Conservation (phyloP, 2,797 vertebrate genomes). For the Dendrocincla fuliginosa region DNA sequence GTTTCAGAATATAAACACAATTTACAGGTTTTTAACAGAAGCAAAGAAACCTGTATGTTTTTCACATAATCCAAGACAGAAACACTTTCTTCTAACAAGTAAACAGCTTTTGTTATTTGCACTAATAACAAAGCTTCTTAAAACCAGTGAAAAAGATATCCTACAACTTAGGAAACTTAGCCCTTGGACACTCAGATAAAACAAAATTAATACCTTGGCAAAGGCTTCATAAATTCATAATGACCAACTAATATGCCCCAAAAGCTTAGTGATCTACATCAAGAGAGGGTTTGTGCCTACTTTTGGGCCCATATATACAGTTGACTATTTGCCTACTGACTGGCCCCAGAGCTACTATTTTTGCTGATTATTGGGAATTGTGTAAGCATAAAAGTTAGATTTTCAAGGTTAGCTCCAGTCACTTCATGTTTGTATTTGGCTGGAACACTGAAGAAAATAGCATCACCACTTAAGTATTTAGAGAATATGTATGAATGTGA, state of each 20-base stretch:
- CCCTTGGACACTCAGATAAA: not conserved
- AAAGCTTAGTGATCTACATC: not conserved
- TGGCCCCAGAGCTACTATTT: not conserved
- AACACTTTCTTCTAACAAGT: not conserved
- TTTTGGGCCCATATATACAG: not conserved
- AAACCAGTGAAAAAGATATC: not conserved
- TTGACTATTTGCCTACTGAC: not conserved
- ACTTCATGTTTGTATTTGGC: not conserved
- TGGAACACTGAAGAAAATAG: not conserved
- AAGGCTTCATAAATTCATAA: not conserved
- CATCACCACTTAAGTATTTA: not conserved
- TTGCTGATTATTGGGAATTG: not conserved
- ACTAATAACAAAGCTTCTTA: not conserved
- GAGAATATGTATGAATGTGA: not conserved
- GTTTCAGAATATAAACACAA: not conserved
- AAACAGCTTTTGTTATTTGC: not conserved
- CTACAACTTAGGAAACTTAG: too few species aligned
- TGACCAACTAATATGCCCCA: too few species aligned
- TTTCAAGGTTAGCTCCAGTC: not conserved
- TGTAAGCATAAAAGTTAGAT: not conserved
- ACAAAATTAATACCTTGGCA: not conserved
- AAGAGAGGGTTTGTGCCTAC: not conserved
- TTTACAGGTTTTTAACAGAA: not conserved
- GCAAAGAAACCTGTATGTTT: not conserved
- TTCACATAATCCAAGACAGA: not conserved